Conservation (phyloP, 1,140 invertebrate species). For the Philotrypesis tridentata region DNA sequence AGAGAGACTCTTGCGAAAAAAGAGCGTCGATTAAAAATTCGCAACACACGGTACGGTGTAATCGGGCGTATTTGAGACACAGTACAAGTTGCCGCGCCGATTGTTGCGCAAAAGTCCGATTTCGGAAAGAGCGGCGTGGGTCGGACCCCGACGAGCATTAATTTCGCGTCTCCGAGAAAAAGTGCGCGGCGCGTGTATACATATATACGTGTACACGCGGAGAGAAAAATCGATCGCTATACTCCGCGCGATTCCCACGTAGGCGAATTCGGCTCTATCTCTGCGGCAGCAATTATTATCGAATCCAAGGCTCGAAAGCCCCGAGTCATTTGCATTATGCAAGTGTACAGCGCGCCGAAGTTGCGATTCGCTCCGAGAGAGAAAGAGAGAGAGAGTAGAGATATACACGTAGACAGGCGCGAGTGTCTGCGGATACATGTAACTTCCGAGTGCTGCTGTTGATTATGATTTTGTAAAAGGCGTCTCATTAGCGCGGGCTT, state of each 20-base stretch:
- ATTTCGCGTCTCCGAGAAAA: constrained; percentile 6
- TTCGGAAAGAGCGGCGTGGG: neutral
- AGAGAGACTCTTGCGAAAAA: neutral
- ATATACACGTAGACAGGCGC: neutral
- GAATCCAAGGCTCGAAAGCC: neutral
- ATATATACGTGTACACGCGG: too few species aligned
- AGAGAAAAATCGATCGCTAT: neutral
- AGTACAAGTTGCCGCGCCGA: neutral
- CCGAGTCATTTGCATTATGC: constrained; percentile 14
- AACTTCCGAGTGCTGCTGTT: neutral
- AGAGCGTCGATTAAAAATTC: neutral
- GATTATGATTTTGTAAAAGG: neutral
- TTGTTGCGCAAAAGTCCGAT: constrained; percentile 7
- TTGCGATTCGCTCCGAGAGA: too few species aligned
- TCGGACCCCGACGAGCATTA: constrained; percentile 16
- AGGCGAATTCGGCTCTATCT: neutral
- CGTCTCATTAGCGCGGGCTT: neutral
- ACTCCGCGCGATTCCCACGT: constrained; percentile 23
- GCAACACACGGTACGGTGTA: neutral
- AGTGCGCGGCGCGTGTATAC: too few species aligned
- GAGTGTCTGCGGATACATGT: neutral
- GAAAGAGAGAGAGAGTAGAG: too few species aligned
- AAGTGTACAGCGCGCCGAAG: neutral
- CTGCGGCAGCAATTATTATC: constrained; percentile 11
- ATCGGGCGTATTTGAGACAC: too few species aligned